These are phyloP conservation scores for Barbus barbus DNA, from an alignment of 2,113 vertebrate genomes.

Conservation along the genomic window DNA sequence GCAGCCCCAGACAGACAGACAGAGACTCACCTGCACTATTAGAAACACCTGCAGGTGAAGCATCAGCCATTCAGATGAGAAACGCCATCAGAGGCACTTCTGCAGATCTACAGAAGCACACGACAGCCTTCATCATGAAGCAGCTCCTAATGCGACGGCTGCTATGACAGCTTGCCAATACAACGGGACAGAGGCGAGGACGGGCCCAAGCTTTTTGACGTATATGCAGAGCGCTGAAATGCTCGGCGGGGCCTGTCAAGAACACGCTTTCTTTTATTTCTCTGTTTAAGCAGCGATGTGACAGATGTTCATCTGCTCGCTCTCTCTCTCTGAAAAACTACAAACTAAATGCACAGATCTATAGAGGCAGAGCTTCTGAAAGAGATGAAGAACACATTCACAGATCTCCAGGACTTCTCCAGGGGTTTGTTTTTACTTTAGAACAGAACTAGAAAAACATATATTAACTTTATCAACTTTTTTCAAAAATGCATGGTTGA, in stretches of 20 bases:
- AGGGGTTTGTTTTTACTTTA: background rate
- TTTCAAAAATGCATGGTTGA: no score
- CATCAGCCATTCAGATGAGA: background rate
- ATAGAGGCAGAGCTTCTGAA: no score
- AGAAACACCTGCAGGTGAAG: background rate
- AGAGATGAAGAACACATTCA: no score
- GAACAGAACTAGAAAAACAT: no score
- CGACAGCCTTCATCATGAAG: constrained; percentile 44
- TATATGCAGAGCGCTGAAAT: constrained; percentile 54
- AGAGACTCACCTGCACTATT: no score
- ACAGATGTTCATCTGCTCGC: background rate
- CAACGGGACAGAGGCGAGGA: constrained; percentile 32
- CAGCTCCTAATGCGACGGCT: constrained; percentile 41
- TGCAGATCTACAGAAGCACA: constrained; percentile 17
- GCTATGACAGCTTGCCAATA: constrained; percentile 66
- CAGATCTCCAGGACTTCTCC: no score
- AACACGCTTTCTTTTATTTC: constrained; percentile 40
- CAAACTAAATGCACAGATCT: background rate
- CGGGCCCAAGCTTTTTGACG: constrained; percentile 53
- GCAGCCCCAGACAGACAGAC: background rate
- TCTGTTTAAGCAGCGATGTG: constrained; percentile 31
- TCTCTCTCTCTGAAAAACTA: background rate
- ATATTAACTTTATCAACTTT: no score
- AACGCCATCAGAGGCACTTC: background rate
- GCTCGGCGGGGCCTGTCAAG: constrained; percentile 39